phyloP scores from a whole-genome alignment of 2,113 vertebrate genomes.

The Coturnix japonica region DNA sequence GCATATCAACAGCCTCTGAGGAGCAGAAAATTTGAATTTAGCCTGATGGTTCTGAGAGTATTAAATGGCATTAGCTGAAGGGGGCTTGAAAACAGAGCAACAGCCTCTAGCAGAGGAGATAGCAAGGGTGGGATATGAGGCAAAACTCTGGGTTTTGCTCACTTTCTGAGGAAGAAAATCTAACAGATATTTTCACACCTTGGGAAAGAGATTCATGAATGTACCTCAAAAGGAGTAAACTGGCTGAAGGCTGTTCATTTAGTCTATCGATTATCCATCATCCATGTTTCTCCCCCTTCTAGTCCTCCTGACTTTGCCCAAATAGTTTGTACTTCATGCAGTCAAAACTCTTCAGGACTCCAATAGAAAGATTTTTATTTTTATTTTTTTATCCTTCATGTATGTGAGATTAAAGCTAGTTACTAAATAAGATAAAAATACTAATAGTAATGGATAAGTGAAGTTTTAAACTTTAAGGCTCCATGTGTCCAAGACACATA shows the following conservation, averaged over 20 bases:
- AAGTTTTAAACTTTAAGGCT: not conserved
- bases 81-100: not conserved
- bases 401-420: not conserved
- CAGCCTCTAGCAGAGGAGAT: not conserved
- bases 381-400: not conserved
- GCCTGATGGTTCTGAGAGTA: slow-evolving; percentile 37
- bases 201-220: not conserved
- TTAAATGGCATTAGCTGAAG: slow-evolving; percentile 46
- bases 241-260: slow-evolving; percentile 17
- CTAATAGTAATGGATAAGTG: not conserved
- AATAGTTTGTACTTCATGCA: not conserved
- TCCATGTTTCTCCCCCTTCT: slow-evolving; percentile 21
- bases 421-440: not conserved
- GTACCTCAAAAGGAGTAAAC: slow-evolving; percentile 27
- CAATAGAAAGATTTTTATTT: not conserved
- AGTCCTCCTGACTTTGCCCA: not conserved
- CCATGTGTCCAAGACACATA: not conserved
- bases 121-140: not conserved
- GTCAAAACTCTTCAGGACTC: not conserved
- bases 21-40: slow-evolving; percentile 57
- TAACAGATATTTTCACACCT: slow-evolving; percentile 4
- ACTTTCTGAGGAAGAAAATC: slow-evolving; percentile 18
- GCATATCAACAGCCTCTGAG: slow-evolving; percentile 39
- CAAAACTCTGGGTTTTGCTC: not conserved
- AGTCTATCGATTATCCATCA: not conserved